Percentiles rank a stretch among this genome's conserved stretches.
Conservation (phyloP, 2,113 vertebrate species). For the Emydocephalus ijimae region DNA sequence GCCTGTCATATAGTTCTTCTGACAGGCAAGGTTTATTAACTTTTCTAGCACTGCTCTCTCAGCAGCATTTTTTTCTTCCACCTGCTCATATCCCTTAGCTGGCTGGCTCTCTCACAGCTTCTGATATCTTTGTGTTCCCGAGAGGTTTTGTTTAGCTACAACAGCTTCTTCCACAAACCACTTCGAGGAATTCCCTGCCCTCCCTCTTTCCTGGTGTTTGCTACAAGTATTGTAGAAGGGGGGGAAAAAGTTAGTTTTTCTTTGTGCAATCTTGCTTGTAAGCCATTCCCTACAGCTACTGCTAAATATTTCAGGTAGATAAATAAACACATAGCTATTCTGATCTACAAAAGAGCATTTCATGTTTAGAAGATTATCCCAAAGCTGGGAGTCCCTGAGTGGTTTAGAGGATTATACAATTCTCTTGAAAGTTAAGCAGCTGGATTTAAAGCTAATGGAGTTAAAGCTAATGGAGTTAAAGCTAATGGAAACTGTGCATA, state of each 20-base stretch:
- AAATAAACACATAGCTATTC: background rate
- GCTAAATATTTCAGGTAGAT: background rate
- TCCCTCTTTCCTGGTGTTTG: background rate
- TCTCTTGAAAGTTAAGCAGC: background rate
- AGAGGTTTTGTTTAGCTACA: constrained; percentile 25
- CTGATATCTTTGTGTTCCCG: constrained; percentile 10
- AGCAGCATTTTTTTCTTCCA: constrained; percentile 44
- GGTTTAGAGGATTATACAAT: background rate
- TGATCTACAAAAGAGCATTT: background rate
- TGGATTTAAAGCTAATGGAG: background rate
- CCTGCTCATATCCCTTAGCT: constrained; percentile 36
- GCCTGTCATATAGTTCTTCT: constrained; percentile 59
- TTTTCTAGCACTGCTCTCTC: constrained; percentile 47
- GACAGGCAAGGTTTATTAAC: constrained; percentile 58
- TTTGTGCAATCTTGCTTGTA: background rate
- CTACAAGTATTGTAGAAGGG: background rate
- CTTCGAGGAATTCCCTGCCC: background rate
- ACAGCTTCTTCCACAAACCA: background rate
- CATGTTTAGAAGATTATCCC: background rate
- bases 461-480: background rate
- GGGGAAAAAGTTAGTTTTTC: background rate
- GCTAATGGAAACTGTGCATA: background rate
- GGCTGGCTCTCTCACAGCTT: constrained; percentile 22
- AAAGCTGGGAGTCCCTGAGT: background rate
- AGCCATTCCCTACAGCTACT: background rate